Percentiles rank a stretch among this genome's conserved stretches.
phyloP scores from a whole-genome alignment of 2,797 vertebrate genomes.

The Gymnodraco acuticeps region DNA sequence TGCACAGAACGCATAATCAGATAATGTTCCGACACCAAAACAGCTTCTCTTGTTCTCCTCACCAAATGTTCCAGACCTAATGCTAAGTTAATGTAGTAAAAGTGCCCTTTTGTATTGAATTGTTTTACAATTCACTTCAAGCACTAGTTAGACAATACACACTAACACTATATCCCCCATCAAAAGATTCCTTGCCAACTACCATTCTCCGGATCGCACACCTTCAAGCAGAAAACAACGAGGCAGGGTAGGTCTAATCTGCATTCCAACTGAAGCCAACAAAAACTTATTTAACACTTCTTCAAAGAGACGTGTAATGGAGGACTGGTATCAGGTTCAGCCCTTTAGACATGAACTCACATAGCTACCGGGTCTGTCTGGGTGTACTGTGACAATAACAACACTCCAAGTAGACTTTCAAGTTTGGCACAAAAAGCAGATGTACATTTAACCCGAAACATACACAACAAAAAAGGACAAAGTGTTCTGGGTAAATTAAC shows the following conservation, averaged over 20 bases:
- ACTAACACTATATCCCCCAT: background rate
- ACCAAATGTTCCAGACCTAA: background rate
- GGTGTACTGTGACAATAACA: slow-evolving; percentile 45
- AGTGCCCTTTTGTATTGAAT: background rate
- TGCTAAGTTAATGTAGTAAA: background rate
- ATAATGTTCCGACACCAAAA: slow-evolving; percentile 10
- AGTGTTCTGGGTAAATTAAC: slow-evolving; percentile 24
- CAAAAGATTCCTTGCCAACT: background rate
- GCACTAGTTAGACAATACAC: slow-evolving; percentile 9
- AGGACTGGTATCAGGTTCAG: slow-evolving; percentile 61
- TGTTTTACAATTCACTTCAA: background rate
- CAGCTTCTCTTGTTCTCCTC: background rate
- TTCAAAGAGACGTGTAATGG: slow-evolving; percentile 51
- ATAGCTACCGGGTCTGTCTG: slow-evolving; percentile 40
- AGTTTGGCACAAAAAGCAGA: slow-evolving; percentile 12
- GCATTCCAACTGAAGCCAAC: slow-evolving; percentile 55
- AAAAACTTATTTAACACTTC: slow-evolving; percentile 53
- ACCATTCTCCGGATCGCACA: slow-evolving; percentile 15
- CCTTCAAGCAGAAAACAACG: slow-evolving; percentile 33
- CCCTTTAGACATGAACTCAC: slow-evolving; percentile 53
- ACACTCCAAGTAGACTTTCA: slow-evolving; percentile 8
- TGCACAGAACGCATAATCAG: background rate
- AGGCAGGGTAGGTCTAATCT: slow-evolving; percentile 54
- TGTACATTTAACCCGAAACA: background rate
- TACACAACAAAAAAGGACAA: slow-evolving; percentile 1